These are phyloP conservation scores for Hyles euphorbiae DNA, from an alignment of 1,140 invertebrate species.

Conservation along the genomic window DNA sequence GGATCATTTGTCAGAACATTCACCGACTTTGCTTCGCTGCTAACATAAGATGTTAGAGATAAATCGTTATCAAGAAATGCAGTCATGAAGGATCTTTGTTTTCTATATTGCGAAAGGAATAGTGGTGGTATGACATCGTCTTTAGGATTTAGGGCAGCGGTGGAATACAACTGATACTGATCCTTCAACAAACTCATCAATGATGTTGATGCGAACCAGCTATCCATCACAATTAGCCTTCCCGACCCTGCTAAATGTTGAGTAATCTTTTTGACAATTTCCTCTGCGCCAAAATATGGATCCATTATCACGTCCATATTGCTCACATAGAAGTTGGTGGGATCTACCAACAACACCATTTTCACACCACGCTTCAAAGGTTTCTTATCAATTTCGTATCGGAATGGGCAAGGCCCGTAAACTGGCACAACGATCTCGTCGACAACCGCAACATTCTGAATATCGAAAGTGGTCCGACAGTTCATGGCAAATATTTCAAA, in stretches of 20 bases:
- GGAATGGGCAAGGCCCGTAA: constrained; percentile 68
- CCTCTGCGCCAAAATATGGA: constrained; percentile 43
- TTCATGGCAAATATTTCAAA: constrained; percentile 72
- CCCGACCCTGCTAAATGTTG: constrained; percentile 58
- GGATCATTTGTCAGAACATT: constrained; percentile 55
- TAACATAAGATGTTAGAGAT: constrained; percentile 47
- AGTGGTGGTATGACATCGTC: constrained; percentile 52
- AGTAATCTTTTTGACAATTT: constrained; percentile 55
- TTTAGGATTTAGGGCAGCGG: constrained; percentile 50
- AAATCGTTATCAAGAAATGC: constrained; percentile 55
- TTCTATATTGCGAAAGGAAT: constrained; percentile 52
- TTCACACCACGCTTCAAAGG: constrained; percentile 61
- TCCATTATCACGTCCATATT: constrained; percentile 72
- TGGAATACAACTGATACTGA: constrained; percentile 49
- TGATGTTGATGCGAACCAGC: constrained; percentile 49
- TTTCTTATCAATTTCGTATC: constrained; percentile 69
- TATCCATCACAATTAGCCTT: constrained; percentile 57
- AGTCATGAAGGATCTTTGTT: constrained; percentile 40
- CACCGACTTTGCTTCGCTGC: constrained; percentile 34
- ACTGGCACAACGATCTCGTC: constrained; percentile 73
- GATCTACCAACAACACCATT: constrained; percentile 61
- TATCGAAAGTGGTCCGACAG: constrained; percentile 65
- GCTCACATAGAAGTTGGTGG: constrained; percentile 65
- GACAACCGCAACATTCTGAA: constrained; percentile 54
- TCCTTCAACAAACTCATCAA: constrained; percentile 48